Base-by-base conservation (phyloP, 2,888 invertebrate genomes). In the Callimorpha dominula region DNA sequence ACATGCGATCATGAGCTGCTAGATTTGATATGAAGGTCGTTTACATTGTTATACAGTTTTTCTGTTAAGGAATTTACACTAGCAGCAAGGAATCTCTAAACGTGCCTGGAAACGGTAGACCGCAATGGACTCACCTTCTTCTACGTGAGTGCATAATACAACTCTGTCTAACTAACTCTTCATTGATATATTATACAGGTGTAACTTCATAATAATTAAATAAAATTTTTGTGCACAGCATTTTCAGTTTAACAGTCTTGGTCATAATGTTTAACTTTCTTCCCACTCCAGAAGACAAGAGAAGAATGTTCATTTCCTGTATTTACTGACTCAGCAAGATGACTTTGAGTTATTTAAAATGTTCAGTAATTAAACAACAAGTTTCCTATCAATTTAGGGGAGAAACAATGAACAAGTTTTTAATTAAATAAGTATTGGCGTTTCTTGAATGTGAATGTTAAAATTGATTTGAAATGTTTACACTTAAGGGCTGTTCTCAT, bases 381-480 rank as follows among this genome's bases (percentile, higher is more conserved):
- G 78, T 86, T 87, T 80, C 71, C 75, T 82, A 82, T 84, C 83
- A 82, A 81, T 82, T 84, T 76, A 67, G 81, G 77, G 68, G 76
- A 77, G 70, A 81, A 86, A 87, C 87, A 87, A 86, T 82, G 89
- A 85, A 82, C 84, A 91, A 89, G 86, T 91, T 92, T 88, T 87
- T 90, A 91, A 91, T 91, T 90, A 90, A 91, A 89, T 85, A 87
- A 90, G 86, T 91, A 91, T 91, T 88, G 90, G 88, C 85, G 86
- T 86, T 88, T 81, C 85, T 84, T 81, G 75, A 75, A 83, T 86
- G 81, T 85, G 75, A 78, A 78, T 82, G 83, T 79, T 83, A 81
- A 87, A 89, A 90, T 91, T 87, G 88, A 89, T 89, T 87, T 78
- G 81, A 80, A 87, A 86, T 84, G 84, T 85, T 86, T 81, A 71